Conservation (phyloP, 2,797 vertebrate genomes). For the Bradypodion ventrale region DNA sequence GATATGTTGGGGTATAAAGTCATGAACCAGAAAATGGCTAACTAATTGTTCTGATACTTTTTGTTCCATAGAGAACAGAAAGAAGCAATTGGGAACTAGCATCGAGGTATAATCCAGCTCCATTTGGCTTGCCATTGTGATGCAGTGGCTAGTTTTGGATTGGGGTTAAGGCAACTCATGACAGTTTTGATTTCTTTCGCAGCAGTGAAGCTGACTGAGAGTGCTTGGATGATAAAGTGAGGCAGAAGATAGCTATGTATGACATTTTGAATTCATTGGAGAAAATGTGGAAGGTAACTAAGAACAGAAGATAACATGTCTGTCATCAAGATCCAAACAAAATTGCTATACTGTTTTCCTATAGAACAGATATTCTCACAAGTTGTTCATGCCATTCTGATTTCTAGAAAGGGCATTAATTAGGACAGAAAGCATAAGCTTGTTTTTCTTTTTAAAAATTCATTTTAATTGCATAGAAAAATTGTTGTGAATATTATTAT, state of each 20-base stretch:
- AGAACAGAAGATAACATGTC: too few species aligned
- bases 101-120: not conserved
- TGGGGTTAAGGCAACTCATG: not conserved
- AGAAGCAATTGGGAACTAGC: not conserved
- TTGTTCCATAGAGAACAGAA: not conserved
- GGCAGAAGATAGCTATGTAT: too few species aligned
- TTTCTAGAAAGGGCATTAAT: not conserved
- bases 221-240: too few species aligned
- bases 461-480: slow-evolving; percentile 22
- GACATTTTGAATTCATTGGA: too few species aligned
- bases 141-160: not conserved
- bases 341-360: too few species aligned
- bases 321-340: too few species aligned
- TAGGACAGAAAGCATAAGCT: not conserved
- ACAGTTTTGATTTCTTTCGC: not conserved
- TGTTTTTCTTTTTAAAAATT: slow-evolving; percentile 24
- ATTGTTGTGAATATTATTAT: slow-evolving; percentile 22
- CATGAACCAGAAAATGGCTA: not conserved
- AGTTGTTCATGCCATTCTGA: too few species aligned
- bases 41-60: not conserved
- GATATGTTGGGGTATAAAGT: not conserved
- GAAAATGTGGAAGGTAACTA: too few species aligned
- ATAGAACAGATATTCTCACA: too few species aligned
- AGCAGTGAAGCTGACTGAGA: too few species aligned
- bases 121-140: not conserved